A percentile compares a stretch with the other conserved stretches of the same genome.
Conservation (phyloP, 2,113 vertebrate genomes). For the Plotosus lineatus region DNA sequence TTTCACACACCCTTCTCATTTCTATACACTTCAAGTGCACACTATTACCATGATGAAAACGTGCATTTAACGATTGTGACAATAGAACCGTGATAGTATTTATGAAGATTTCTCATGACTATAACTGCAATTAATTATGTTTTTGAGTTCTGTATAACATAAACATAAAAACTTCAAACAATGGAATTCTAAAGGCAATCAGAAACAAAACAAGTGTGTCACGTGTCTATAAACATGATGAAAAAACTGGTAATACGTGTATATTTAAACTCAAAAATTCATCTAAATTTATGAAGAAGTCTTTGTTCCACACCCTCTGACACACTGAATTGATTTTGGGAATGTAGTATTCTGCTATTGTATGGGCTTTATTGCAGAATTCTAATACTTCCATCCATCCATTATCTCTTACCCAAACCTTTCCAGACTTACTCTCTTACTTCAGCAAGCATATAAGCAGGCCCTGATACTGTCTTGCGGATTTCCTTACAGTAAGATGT, state of each 20-base stretch:
- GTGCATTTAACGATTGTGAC: neutral
- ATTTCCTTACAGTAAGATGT: neutral
- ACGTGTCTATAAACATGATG: neutral
- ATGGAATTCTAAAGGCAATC: neutral
- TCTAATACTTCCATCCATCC: no score
- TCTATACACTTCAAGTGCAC: neutral
- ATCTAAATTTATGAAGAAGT: neutral
- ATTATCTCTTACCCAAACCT: neutral
- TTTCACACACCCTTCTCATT: slow-evolving; percentile 15
- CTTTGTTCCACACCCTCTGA: neutral
- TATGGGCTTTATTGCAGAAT: no score
- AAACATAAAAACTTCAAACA: neutral
- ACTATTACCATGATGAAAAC: neutral
- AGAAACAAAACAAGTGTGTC: neutral
- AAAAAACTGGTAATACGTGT: neutral
- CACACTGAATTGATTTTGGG: neutral
- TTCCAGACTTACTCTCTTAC: neutral
- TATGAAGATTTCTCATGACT: neutral
- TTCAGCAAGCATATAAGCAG: neutral
- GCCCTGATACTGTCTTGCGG: neutral
- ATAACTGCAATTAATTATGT: neutral
- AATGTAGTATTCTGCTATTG: neutral
- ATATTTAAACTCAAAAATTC: neutral
- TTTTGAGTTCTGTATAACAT: neutral
- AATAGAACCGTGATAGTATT: neutral